Percentiles rank a stretch among this genome's conserved stretches.
phyloP scores from a whole-genome alignment of 2,797 vertebrate genomes.

The Pseudochirops cupreus region DNA sequence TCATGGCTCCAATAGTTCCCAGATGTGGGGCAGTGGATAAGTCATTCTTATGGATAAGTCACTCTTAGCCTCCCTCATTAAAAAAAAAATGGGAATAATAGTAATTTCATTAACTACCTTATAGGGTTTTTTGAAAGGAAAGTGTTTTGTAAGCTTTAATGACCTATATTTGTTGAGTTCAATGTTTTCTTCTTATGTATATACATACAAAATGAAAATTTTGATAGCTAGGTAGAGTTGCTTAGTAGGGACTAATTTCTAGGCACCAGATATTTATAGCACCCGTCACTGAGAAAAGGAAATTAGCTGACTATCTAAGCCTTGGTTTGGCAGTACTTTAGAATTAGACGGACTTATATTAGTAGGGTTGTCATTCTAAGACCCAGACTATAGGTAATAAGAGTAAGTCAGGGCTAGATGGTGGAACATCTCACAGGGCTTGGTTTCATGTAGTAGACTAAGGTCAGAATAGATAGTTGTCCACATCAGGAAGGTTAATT shows the following conservation, averaged over 20 bases:
- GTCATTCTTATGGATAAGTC: not conserved
- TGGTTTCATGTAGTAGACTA: not conserved
- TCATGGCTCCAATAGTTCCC: not conserved
- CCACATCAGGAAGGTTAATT: not conserved
- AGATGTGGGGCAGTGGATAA: not conserved
- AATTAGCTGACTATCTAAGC: not conserved
- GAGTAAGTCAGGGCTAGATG: not conserved
- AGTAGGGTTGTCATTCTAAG: not conserved
- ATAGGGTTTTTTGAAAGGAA: not conserved
- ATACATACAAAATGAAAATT: not conserved
- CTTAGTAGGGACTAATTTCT: slow-evolving; percentile 17
- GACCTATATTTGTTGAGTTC: not conserved
- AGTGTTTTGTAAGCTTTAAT: not conserved
- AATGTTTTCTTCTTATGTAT: slow-evolving; percentile 15
- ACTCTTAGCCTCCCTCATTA: not conserved
- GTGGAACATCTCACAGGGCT: not conserved
- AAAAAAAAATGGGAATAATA: not conserved
- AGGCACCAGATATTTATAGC: not conserved
- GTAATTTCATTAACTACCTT: not conserved
- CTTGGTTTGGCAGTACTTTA: not conserved
- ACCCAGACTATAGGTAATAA: not conserved
- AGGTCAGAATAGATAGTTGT: not conserved
- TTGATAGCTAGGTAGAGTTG: slow-evolving; percentile 14
- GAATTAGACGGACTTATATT: not conserved
- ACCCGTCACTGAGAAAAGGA: not conserved